These are phyloP conservation scores for Drosophila multiciliata DNA, from an alignment of 2,888 invertebrate species.

Conservation along the genomic window DNA sequence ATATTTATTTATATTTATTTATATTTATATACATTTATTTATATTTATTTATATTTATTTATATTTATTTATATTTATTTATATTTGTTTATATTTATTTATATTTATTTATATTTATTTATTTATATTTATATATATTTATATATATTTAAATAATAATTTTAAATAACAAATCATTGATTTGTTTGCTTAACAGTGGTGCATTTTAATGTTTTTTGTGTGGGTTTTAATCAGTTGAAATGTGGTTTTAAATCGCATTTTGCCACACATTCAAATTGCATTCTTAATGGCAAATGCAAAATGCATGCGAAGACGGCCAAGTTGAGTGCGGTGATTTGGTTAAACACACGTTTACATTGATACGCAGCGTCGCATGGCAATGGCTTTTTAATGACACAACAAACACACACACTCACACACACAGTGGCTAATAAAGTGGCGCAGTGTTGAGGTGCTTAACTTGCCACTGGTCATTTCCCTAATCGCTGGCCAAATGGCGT, in stretches of 20 bases:
- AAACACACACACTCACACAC: conserved; percentile 1
- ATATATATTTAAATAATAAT: too few species aligned
- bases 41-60: too few species aligned
- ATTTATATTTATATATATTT: too few species aligned
- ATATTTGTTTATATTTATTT: too few species aligned
- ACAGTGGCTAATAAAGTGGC: conserved; percentile 5
- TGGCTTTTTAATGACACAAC: conserved; percentile 53
- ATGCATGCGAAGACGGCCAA: conserved; percentile 65
- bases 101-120: too few species aligned
- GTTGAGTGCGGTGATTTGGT: conserved; percentile 42
- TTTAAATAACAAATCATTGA: too few species aligned
- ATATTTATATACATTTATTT: too few species aligned
- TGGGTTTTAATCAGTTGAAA: conserved; percentile 27
- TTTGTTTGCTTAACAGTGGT: conserved; percentile 1
- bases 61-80: too few species aligned
- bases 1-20: too few species aligned
- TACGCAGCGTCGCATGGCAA: conserved; percentile 37
- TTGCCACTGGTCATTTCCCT: conserved; percentile 59
- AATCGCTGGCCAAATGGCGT: conserved; percentile 62
- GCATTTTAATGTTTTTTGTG: conserved; percentile 5
- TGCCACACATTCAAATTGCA: conserved; percentile 61
- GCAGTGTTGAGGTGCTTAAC: conserved; percentile 23
- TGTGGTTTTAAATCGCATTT: conserved; percentile 55
- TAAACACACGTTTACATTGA: conserved; percentile 54
- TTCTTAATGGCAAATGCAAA: conserved; percentile 65